Conservation (phyloP, 2,113 vertebrate genomes). For the Fregata magnificens region DNA sequence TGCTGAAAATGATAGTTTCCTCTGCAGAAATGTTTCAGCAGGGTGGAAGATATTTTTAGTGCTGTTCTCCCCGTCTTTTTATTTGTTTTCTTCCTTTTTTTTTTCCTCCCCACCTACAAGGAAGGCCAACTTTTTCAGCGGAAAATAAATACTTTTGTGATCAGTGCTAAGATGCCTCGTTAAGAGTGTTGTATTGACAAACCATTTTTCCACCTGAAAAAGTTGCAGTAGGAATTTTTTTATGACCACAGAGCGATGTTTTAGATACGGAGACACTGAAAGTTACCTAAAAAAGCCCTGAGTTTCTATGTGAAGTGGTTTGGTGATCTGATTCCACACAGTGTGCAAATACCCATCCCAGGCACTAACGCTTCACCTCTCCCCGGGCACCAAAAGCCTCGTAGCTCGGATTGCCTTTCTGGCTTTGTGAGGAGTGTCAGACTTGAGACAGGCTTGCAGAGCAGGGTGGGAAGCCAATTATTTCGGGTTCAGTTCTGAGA, state of each 20-base stretch:
- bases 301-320: neutral
- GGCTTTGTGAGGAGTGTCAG: neutral
- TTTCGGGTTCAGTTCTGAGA: neutral
- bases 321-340: neutral
- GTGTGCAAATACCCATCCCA: neutral
- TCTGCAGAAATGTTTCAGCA: neutral
- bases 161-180: neutral
- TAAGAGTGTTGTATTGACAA: neutral
- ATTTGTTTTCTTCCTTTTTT: too few relatives aligned
- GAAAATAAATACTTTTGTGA: neutral
- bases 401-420: fast-evolving
- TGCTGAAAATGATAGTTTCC: neutral
- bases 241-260: neutral
- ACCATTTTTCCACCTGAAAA: neutral
- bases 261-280: neutral
- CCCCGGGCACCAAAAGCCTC: neutral
- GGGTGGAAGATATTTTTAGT: neutral
- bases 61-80: neutral
- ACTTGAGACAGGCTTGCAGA: neutral
- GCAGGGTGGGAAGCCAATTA: neutral
- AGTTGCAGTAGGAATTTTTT: neutral
- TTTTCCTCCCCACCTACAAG: neutral
- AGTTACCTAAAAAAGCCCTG: neutral
- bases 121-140: neutral
- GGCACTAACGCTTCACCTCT: neutral